Percentiles rank a stretch among this genome's conserved stretches.
Conservation (phyloP, 2,797 vertebrate genomes). For the Nothura maculosa region DNA sequence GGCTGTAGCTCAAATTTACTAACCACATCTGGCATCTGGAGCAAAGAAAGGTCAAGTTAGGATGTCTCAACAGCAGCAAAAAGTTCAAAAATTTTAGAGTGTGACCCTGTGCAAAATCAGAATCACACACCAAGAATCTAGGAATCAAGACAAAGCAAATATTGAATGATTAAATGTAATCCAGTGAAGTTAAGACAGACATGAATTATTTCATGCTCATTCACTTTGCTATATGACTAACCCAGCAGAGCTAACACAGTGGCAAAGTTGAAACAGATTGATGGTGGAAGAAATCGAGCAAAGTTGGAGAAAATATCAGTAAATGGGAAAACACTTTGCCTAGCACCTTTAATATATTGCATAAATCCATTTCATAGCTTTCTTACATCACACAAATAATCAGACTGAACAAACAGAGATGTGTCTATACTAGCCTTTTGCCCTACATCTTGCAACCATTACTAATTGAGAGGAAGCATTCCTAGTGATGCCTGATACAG, state of each 20-base stretch:
- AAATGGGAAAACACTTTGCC: not conserved
- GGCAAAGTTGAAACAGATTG: not conserved
- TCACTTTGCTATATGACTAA: slow-evolving; percentile 20
- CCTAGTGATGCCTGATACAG: not conserved
- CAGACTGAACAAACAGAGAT: not conserved
- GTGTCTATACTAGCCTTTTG: slow-evolving; percentile 18
- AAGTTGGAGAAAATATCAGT: not conserved
- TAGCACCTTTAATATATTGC: not conserved
- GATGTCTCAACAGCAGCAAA: slow-evolving; percentile 33
- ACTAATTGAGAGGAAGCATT: not conserved
- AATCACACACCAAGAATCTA: slow-evolving; percentile 24
- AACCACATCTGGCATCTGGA: slow-evolving; percentile 45
- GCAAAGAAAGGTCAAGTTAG: slow-evolving; percentile 45
- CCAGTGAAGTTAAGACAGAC: not conserved
- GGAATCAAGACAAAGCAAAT: slow-evolving; percentile 44
- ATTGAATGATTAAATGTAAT: slow-evolving; percentile 29
- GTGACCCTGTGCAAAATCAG: slow-evolving; percentile 1
- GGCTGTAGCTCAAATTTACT: slow-evolving; percentile 8
- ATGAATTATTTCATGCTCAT: slow-evolving; percentile 24
- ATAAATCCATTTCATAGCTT: not conserved
- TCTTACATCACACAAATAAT: not conserved
- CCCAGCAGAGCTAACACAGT: not conserved
- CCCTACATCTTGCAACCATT: not conserved
- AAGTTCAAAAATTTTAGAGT: slow-evolving; percentile 13
- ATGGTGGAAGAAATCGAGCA: not conserved